These are phyloP conservation scores for Tachycineta bicolor DNA, from an alignment of 2,113 vertebrate genomes.

Conservation along the genomic window DNA sequence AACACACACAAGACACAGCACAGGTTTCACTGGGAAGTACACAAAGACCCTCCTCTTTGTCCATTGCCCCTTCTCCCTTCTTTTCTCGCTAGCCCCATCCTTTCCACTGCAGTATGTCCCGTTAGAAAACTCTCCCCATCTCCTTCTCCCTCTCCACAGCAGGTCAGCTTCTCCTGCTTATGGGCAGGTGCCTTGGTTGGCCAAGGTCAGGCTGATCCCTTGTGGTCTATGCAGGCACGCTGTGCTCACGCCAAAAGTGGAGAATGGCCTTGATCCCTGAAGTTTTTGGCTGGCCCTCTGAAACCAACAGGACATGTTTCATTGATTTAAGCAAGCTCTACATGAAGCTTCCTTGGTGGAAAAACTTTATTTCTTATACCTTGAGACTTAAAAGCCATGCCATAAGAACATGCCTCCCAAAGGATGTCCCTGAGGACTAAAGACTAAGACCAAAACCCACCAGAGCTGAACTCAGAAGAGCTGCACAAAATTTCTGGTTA, in stretches of 20 bases:
- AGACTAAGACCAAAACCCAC: neutral
- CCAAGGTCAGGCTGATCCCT: neutral
- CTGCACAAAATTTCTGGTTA: neutral
- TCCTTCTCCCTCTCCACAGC: neutral
- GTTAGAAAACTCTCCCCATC: neutral
- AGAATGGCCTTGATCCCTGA: neutral
- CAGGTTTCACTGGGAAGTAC: neutral
- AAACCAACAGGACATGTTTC: neutral
- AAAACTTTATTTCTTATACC: neutral
- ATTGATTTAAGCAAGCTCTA: neutral
- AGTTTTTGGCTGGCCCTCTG: neutral
- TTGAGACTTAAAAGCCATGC: neutral
- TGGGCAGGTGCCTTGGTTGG: neutral
- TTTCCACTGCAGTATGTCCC: neutral
- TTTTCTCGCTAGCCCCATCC: neutral
- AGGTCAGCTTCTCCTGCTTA: neutral
- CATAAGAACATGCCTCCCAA: neutral
- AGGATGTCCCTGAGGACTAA: neutral
- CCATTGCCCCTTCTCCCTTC: neutral
- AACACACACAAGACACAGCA: neutral
- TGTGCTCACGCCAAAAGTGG: rapidly evolving
- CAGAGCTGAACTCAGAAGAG: neutral
- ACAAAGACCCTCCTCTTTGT: neutral
- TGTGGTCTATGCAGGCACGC: neutral
- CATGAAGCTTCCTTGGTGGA: neutral